These are phyloP conservation scores for Salmo trutta DNA, from an alignment of 2,797 vertebrate species.

Conservation along the genomic window DNA sequence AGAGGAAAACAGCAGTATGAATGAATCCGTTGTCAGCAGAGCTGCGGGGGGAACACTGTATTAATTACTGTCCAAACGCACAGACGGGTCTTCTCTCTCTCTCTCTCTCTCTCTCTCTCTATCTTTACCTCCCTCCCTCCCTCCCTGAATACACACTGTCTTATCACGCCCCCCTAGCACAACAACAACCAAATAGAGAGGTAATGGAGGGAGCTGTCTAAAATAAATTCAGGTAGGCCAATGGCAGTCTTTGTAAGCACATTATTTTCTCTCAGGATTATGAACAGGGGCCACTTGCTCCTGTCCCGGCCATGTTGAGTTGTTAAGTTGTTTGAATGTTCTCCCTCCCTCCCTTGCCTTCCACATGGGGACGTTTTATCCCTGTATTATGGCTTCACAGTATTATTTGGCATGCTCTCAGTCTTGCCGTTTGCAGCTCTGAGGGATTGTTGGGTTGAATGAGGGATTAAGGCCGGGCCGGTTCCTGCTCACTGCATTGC, in stretches of 20 bases:
- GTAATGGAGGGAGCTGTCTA: slow-evolving; percentile 25
- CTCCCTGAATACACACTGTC: slow-evolving; percentile 52
- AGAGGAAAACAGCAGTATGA: slow-evolving; percentile 69
- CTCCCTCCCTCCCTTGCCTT: slow-evolving; percentile 30
- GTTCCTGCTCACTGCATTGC: slow-evolving; percentile 38
- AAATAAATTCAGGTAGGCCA: slow-evolving; percentile 64
- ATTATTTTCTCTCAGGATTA: slow-evolving; percentile 61
- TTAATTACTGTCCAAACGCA: slow-evolving; percentile 76
- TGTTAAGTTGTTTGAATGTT: slow-evolving; percentile 34
- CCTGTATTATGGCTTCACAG: slow-evolving; percentile 50
- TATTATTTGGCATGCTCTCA: slow-evolving; percentile 62
- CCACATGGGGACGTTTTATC: slow-evolving; percentile 17
- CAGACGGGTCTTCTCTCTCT: slow-evolving; percentile 65
- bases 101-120: neutral
- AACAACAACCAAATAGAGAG: slow-evolving; percentile 50
- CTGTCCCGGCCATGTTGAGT: slow-evolving; percentile 42
- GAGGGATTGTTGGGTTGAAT: slow-evolving; percentile 54
- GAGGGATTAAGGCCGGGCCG: slow-evolving; percentile 48
- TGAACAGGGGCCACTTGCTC: slow-evolving; percentile 51
- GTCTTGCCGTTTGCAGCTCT: slow-evolving; percentile 47
- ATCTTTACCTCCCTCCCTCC: neutral
- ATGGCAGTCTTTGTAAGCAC: slow-evolving; percentile 56
- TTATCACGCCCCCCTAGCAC: slow-evolving; percentile 63
- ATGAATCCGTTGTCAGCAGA: slow-evolving; percentile 74
- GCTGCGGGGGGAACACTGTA: slow-evolving; percentile 66